A percentile compares a stretch with the other conserved stretches of the same genome.
Conservation (phyloP, 2,888 invertebrate species). For the Megastigmus dorsalis region DNA sequence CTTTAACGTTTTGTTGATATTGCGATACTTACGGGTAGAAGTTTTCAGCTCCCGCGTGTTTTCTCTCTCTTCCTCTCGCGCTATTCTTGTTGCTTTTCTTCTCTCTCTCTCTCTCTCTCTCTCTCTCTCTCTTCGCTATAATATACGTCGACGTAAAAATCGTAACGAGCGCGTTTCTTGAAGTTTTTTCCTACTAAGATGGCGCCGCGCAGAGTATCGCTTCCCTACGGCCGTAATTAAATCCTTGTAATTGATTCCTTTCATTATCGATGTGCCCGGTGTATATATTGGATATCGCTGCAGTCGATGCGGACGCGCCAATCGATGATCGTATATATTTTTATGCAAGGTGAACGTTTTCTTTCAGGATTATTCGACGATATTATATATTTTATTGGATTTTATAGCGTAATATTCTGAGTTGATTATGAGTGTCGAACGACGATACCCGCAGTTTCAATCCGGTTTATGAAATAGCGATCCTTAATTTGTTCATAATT, state of each 20-base stretch:
- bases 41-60: neutral
- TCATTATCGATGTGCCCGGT: slow-evolving; percentile 1
- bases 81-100: too few species aligned
- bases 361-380: too few species aligned
- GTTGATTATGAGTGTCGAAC: too few species aligned
- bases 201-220: neutral
- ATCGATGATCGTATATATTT: too few species aligned
- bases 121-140: neutral
- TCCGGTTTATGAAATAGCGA: too few species aligned
- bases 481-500: too few species aligned
- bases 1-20: slow-evolving; percentile 38
- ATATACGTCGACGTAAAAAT: slow-evolving; percentile 8
- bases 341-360: too few species aligned
- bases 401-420: too few species aligned
- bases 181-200: neutral
- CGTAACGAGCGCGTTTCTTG: slow-evolving; percentile 10
- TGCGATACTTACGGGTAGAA: slow-evolving; percentile 35
- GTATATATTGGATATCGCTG: too few species aligned
- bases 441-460: too few species aligned
- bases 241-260: slow-evolving; percentile 16
- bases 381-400: too few species aligned
- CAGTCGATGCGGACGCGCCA: too few species aligned
- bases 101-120: neutral
- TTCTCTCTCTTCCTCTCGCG: neutral
- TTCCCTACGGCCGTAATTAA: slow-evolving; percentile 19